phyloP scores from a whole-genome alignment of 2,797 vertebrate species.

The Mycteria americana region DNA sequence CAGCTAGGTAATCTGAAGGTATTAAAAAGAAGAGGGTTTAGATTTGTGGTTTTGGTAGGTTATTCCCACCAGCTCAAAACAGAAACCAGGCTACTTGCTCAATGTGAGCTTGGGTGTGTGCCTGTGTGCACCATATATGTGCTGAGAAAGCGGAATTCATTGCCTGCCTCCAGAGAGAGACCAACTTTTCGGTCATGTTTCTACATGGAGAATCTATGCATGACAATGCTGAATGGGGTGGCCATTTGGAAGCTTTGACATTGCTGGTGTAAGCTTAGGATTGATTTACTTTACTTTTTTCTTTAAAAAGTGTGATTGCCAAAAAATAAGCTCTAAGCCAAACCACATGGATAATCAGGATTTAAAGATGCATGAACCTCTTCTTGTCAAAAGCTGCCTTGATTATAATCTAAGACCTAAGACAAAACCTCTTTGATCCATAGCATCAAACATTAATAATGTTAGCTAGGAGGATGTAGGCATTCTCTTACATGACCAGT shows the following conservation, averaged over 20 bases:
- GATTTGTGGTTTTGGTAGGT: not conserved
- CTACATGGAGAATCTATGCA: not conserved
- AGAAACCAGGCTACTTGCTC: not conserved
- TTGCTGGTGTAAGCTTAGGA: not conserved
- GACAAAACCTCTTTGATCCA: not conserved
- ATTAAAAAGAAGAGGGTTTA: not conserved
- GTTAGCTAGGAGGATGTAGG: not conserved
- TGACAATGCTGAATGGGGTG: not conserved
- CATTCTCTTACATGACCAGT: not conserved
- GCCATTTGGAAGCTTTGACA: not conserved
- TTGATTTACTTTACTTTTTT: not conserved
- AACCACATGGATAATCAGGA: not conserved
- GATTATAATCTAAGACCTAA: not conserved
- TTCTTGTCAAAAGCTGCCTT: not conserved
- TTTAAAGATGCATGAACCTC: not conserved
- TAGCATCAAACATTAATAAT: not conserved
- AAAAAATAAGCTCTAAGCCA: not conserved
- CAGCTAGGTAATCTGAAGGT: not conserved
- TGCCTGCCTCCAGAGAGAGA: not conserved
- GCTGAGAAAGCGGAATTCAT: not conserved
- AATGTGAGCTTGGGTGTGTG: accelerated
- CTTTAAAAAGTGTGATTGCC: not conserved
- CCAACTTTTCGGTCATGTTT: not conserved
- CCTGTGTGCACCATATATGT: not conserved
- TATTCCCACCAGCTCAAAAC: not conserved